Conservation (phyloP, 1,140 invertebrate genomes). For the Magallana angulata region DNA sequence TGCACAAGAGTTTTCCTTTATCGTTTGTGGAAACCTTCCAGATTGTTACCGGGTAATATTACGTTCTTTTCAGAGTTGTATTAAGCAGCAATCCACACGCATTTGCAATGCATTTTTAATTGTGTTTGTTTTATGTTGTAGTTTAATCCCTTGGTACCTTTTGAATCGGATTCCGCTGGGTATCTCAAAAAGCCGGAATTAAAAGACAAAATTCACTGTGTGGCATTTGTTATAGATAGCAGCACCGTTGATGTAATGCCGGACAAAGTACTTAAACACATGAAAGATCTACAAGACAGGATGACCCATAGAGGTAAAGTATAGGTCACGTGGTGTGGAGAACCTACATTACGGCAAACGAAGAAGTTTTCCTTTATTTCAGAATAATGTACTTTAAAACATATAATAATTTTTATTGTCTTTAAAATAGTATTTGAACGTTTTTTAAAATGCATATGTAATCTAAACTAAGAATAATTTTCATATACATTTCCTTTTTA, state of each 20-base stretch:
- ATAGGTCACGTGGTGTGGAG: not conserved
- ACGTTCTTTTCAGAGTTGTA: too few relatives aligned
- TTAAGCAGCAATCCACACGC: not conserved
- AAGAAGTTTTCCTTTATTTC: not conserved
- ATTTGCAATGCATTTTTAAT: not conserved
- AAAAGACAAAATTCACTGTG: conserved; percentile 47
- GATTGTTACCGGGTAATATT: not conserved
- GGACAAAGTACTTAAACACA: conserved; percentile 32
- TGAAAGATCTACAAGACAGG: conserved; percentile 34
- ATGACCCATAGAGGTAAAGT: conserved; percentile 51
- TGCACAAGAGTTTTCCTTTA: not conserved
- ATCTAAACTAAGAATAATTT: too few relatives aligned
- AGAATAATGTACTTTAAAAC: too few relatives aligned
- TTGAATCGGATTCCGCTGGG: conserved; percentile 10
- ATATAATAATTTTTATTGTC: too few relatives aligned
- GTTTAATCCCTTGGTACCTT: conserved; percentile 42
- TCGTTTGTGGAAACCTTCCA: not conserved
- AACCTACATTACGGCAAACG: conserved; percentile 14
- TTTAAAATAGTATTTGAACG: too few relatives aligned
- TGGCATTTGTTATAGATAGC: conserved; percentile 46
- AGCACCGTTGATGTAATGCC: conserved; percentile 48
- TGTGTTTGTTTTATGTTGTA: not conserved
- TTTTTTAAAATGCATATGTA: too few relatives aligned
- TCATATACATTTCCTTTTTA: too few relatives aligned
- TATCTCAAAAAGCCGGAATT: conserved; percentile 23